Evolutionary conservation across 2,888 invertebrate genomes (phyloP).

Genomic region (Arrhopalites spinosus): DNA sequence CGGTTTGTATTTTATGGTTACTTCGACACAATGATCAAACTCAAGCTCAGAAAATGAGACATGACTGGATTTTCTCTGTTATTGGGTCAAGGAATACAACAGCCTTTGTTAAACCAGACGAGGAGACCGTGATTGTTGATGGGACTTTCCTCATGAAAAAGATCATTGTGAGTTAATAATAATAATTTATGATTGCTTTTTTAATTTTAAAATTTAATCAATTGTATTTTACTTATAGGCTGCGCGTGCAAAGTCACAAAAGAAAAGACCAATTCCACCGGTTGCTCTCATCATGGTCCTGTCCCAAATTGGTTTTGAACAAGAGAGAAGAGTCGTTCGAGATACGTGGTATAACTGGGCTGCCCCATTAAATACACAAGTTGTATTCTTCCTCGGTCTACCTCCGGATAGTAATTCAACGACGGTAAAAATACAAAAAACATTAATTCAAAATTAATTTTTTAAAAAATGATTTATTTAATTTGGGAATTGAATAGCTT

Average conservation of each 20-base stretch:
- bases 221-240: too few species aligned
- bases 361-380: neutral
- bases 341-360: slow-evolving; percentile 21
- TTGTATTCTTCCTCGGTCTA: slow-evolving; percentile 21
- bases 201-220: too few species aligned
- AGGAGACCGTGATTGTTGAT: neutral
- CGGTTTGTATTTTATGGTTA: neutral
- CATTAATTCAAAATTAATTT: too few species aligned
- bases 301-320: slow-evolving; percentile 8
- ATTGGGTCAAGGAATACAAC: neutral
- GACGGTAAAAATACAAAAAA: too few species aligned
- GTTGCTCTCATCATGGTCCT: slow-evolving; percentile 21
- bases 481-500: neutral
- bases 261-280: neutral
- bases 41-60: neutral
- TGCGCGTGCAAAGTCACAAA: too few species aligned
- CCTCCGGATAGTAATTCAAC: neutral
- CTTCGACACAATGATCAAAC: neutral
- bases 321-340: neutral
- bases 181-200: too few species aligned
- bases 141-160: neutral
- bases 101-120: neutral
- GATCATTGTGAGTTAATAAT: neutral
- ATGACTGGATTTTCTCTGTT: neutral
- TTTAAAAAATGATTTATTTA: neutral